Evolutionary conservation across 2,797 vertebrate species (phyloP).

Genomic region (Spea hammondii): DNA sequence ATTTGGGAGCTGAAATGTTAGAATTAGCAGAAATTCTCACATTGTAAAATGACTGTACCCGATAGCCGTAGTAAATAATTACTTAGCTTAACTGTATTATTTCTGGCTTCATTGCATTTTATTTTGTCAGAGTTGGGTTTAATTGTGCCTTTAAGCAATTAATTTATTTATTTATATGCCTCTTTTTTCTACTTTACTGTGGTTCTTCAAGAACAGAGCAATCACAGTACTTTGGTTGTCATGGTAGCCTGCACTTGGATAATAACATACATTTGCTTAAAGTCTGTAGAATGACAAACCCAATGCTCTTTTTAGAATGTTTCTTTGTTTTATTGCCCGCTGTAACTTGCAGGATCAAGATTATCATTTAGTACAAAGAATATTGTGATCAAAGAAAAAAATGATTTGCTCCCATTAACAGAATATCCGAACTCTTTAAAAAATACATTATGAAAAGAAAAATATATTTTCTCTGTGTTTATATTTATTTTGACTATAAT

Average conservation of each 20-base stretch:
- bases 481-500: too few relatives aligned
- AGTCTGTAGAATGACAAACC: conserved; percentile 1
- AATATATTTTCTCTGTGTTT: too few relatives aligned
- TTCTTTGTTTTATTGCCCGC: too few relatives aligned
- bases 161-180: neutral
- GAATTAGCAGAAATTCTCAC: too few relatives aligned
- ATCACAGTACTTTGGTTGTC: conserved; percentile 14
- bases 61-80: neutral
- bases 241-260: conserved; percentile 23
- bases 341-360: too few relatives aligned
- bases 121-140: neutral
- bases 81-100: neutral
- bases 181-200: neutral
- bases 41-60: too few relatives aligned
- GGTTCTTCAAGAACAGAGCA: conserved; percentile 3
- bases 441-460: too few relatives aligned
- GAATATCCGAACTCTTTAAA: too few relatives aligned
- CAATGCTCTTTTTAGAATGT: neutral
- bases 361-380: too few relatives aligned
- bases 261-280: conserved; percentile 13
- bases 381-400: too few relatives aligned
- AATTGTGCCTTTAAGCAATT: conserved; percentile 15
- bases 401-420: too few relatives aligned
- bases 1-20: too few relatives aligned
- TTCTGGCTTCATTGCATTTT: conserved; percentile 2